A percentile compares a stretch with the other conserved stretches of the same genome.
Evolutionary conservation across 2,888 invertebrate species (phyloP).

Genomic region (Tricholauxania praeusta): DNA sequence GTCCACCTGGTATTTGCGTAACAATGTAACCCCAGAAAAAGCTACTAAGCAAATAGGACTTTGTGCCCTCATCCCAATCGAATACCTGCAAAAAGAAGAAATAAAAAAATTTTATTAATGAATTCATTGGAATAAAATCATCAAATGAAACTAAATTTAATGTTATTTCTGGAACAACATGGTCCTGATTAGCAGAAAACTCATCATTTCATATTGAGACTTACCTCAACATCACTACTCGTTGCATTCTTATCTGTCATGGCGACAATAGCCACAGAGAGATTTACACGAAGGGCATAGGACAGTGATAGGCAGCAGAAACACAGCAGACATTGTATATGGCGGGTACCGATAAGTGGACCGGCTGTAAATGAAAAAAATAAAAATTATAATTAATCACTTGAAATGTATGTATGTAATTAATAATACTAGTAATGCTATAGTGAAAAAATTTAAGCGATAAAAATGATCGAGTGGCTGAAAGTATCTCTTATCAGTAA

Average conservation of each 20-base stretch:
- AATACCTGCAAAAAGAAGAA: constrained; percentile 68
- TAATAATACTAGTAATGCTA: too few relatives aligned
- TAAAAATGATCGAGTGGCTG: too few relatives aligned
- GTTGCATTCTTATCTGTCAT: constrained; percentile 73
- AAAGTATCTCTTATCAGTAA: too few relatives aligned
- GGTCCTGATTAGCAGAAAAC: neutral
- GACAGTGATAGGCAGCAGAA: constrained; percentile 74
- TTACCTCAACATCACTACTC: constrained; percentile 67
- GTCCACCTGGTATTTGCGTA: constrained; percentile 75
- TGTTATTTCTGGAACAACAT: too few relatives aligned
- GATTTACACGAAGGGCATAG: constrained; percentile 76
- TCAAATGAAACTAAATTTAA: too few relatives aligned
- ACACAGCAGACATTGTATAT: constrained; percentile 74
- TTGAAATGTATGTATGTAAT: too few relatives aligned
- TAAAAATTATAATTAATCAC: neutral
- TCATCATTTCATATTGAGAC: constrained; percentile 11
- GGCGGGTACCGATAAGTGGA: constrained; percentile 72
- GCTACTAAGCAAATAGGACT: constrained; percentile 73
- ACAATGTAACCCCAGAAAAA: constrained; percentile 79
- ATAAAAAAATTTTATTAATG: neutral
- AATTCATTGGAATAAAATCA: too few relatives aligned
- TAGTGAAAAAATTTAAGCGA: too few relatives aligned
- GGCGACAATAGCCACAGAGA: constrained; percentile 80
- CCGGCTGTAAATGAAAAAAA: constrained; percentile 49
- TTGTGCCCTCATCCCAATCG: constrained; percentile 71